phyloP scores from a whole-genome alignment of 2,888 invertebrate species.

The Microctonus aethiopoides region DNA sequence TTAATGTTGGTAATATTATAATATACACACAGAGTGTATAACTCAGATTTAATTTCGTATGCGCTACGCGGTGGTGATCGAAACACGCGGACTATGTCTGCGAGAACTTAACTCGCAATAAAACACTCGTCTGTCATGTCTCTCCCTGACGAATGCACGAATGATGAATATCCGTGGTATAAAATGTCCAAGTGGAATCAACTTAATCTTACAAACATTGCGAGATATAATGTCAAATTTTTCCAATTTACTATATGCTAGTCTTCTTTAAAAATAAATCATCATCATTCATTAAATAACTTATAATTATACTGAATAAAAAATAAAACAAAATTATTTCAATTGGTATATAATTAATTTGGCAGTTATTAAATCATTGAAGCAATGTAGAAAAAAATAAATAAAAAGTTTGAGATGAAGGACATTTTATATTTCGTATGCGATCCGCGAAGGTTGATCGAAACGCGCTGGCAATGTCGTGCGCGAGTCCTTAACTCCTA shows the following conservation, averaged over 20 bases:
- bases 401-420: background rate
- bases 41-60: slow-evolving; percentile 51
- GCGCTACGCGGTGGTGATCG: slow-evolving; percentile 56
- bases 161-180: slow-evolving; percentile 20
- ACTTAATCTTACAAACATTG: slow-evolving; percentile 2
- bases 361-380: background rate
- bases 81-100: slow-evolving; percentile 59
- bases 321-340: background rate
- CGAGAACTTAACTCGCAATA: slow-evolving; percentile 40
- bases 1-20: background rate
- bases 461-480: slow-evolving; percentile 59
- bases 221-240: background rate
- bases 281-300: background rate
- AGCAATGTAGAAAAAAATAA: background rate
- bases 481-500: slow-evolving; percentile 43
- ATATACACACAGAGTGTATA: background rate
- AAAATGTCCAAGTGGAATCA: slow-evolving; percentile 13
- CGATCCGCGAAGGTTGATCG: slow-evolving; percentile 56
- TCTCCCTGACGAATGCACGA: slow-evolving; percentile 20
- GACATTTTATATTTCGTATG: slow-evolving; percentile 54
- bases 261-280: background rate
- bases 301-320: background rate
- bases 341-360: slow-evolving; percentile 7
- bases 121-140: slow-evolving; percentile 39
- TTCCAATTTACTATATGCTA: slow-evolving; percentile 1